These are phyloP conservation scores for Albula glossodonta DNA, from an alignment of 2,113 vertebrate species.

Conservation along the genomic window DNA sequence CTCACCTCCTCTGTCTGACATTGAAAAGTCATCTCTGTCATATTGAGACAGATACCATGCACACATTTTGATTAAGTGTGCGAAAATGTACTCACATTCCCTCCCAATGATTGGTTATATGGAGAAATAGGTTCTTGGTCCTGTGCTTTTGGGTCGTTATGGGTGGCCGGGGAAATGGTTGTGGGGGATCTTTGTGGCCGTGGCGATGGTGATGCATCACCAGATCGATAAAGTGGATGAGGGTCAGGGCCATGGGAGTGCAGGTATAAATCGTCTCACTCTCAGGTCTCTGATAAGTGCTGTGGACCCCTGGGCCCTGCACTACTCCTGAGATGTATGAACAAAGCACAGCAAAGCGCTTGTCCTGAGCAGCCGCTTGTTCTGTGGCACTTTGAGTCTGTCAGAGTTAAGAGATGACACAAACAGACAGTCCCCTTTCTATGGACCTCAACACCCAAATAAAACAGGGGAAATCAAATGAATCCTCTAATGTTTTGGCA, in stretches of 20 bases:
- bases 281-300: not conserved
- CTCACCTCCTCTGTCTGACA: not conserved
- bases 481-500: too few relatives aligned
- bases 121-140: not conserved
- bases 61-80: not conserved
- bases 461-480: too few relatives aligned
- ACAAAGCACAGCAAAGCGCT: not conserved
- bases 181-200: slow-evolving; percentile 32
- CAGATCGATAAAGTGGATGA: slow-evolving; percentile 58
- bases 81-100: not conserved
- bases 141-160: not conserved
- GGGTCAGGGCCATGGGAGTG: slow-evolving; percentile 48
- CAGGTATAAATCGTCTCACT: slow-evolving; percentile 51
- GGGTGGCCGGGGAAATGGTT: slow-evolving; percentile 4
- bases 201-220: slow-evolving; percentile 59
- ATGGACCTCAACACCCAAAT: not conserved
- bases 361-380: not conserved
- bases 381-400: not conserved
- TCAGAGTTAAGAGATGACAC: not conserved
- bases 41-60: not conserved
- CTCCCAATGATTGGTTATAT: not conserved
- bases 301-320: not conserved
- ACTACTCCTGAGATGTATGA: not conserved
- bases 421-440: not conserved
- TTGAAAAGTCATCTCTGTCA: not conserved